Evolutionary conservation across 2,888 invertebrate species (phyloP).

Genomic region (Esperia sulphurella): DNA sequence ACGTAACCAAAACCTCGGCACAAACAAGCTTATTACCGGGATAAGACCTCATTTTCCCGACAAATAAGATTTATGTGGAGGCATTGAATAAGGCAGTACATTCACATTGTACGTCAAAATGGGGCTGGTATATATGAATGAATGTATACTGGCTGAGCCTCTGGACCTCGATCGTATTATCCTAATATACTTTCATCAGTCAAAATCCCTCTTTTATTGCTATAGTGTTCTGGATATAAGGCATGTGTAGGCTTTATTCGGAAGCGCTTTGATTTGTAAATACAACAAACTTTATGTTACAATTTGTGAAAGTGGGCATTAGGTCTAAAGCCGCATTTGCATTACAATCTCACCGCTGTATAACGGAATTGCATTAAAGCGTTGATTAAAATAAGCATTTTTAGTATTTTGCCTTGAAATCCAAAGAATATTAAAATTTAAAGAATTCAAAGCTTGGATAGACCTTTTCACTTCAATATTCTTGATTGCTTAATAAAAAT

Average conservation of each 20-base stretch:
- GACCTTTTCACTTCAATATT: too few species aligned
- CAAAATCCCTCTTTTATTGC: conserved; percentile 8
- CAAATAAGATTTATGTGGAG: background rate
- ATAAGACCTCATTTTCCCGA: background rate
- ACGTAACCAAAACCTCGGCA: too few species aligned
- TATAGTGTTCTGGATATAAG: conserved; percentile 4
- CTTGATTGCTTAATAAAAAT: too few species aligned
- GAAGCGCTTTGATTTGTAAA: conserved; percentile 2
- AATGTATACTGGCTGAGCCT: background rate
- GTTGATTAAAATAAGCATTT: too few species aligned
- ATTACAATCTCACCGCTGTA: too few species aligned
- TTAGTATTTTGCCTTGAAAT: too few species aligned
- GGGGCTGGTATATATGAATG: conserved; percentile 1
- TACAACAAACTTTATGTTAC: background rate
- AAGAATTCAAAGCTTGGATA: too few species aligned
- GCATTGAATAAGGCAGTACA: background rate
- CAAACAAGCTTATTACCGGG: background rate
- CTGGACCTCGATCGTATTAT: conserved; percentile 8
- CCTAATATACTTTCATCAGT: conserved; percentile 8
- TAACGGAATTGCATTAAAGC: too few species aligned
- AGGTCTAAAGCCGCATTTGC: too few species aligned
- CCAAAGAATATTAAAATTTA: too few species aligned
- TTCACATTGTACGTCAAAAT: background rate
- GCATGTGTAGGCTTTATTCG: conserved; percentile 1
- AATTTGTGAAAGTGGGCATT: background rate